Conservation (phyloP, 2,888 invertebrate species). For the Drosophila aldrichi region DNA sequence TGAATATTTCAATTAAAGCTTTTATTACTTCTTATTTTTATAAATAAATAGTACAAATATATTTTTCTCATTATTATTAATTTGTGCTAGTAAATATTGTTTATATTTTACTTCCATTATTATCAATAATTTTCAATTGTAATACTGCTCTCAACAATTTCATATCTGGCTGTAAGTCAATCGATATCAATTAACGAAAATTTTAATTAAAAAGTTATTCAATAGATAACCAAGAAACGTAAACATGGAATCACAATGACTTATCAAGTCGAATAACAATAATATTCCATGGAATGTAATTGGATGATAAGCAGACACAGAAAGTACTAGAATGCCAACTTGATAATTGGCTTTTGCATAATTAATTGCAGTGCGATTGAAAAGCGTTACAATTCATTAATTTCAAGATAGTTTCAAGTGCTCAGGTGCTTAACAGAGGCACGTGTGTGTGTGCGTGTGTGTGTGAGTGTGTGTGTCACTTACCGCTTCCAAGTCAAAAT, state of each 20-base stretch:
- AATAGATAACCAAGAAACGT: background rate
- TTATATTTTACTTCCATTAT: background rate
- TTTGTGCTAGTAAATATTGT: no score
- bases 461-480: conserved; percentile 36
- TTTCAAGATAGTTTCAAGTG: conserved; percentile 17
- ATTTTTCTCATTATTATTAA: no score
- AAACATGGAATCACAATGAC: background rate
- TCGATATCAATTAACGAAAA: background rate
- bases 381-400: conserved; percentile 31
- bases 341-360: conserved; percentile 20
- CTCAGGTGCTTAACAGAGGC: conserved; percentile 8
- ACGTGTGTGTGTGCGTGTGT: background rate
- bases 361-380: conserved; percentile 44
- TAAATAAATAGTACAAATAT: no score
- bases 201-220: conserved; percentile 5
- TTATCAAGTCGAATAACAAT: background rate
- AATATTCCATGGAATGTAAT: background rate
- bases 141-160: no score
- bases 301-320: conserved; percentile 1
- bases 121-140: no score
- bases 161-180: background rate
- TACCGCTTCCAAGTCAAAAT: conserved; percentile 87
- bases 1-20: no score
- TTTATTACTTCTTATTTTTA: no score
- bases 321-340: conserved; percentile 14